A percentile compares a stretch with the other conserved stretches of the same genome.
phyloP scores from a whole-genome alignment of 2,113 vertebrate genomes.

The Vulpes ferrilata region DNA sequence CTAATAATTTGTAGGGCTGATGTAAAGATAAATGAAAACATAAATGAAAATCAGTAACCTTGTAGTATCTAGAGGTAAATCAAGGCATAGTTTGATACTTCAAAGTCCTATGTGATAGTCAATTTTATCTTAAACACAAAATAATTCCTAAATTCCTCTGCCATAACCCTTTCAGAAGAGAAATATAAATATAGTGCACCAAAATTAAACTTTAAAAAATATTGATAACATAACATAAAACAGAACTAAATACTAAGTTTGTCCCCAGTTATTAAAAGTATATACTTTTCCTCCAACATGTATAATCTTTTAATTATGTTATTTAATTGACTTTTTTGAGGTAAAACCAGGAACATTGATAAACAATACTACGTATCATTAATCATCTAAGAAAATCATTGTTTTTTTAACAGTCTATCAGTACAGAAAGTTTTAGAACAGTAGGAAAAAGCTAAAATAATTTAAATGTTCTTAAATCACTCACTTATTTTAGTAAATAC shows the following conservation, averaged over 20 bases:
- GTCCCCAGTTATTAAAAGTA: not conserved
- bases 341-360: not conserved
- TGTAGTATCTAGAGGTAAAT: not conserved
- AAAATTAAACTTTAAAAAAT: slow-evolving; percentile 49
- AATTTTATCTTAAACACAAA: not conserved
- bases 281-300: not conserved
- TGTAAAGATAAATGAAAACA: not conserved
- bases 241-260: slow-evolving; percentile 28
- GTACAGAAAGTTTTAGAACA: slow-evolving; percentile 53
- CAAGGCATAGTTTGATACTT: not conserved
- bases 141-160: not conserved
- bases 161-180: not conserved
- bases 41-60: not conserved
- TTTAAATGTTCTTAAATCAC: slow-evolving; percentile 65
- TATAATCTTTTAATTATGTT: not conserved
- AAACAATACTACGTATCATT: slow-evolving; percentile 35
- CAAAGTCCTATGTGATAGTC: not conserved
- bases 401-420: slow-evolving; percentile 37
- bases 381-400: slow-evolving; percentile 30
- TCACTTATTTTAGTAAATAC: slow-evolving; percentile 43
- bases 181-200: not conserved
- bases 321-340: slow-evolving; percentile 45
- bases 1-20: not conserved
- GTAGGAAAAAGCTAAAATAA: slow-evolving; percentile 54
- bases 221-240: not conserved